Conservation (phyloP, 2,113 vertebrate species). For the Bujurquina vittata region DNA sequence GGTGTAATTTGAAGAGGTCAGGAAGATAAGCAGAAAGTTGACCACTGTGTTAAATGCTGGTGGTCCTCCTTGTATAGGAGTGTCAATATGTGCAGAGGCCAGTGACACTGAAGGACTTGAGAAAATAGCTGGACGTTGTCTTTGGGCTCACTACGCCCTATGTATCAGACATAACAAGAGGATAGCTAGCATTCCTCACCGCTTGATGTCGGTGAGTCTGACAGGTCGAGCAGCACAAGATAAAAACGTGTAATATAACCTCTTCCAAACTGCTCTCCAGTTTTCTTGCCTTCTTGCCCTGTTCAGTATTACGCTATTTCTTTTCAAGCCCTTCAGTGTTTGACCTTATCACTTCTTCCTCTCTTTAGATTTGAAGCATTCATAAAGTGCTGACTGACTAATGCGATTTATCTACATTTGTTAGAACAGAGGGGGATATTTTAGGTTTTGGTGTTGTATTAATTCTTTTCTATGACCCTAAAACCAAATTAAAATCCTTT, state of each 20-base stretch:
- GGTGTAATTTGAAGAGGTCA: constrained; percentile 66
- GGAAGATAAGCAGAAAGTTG: constrained; percentile 68
- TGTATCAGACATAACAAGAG: constrained; percentile 73
- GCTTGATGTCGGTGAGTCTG: constrained; percentile 23
- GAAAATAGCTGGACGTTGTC: constrained; percentile 67
- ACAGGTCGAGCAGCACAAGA: constrained; percentile 2
- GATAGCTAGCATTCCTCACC: constrained; percentile 64
- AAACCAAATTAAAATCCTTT: not conserved
- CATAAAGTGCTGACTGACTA: not conserved
- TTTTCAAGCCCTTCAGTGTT: not conserved
- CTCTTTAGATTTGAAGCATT: not conserved
- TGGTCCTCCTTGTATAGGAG: constrained; percentile 49
- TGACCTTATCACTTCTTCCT: not conserved
- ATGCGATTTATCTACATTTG: not conserved
- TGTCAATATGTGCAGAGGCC: constrained; percentile 47
- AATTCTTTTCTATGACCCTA: not conserved
- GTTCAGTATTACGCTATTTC: not conserved
- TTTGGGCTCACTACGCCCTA: constrained; percentile 48
- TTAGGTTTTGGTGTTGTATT: too few relatives aligned
- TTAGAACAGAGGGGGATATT: not conserved
- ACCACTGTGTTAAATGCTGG: constrained; percentile 60
- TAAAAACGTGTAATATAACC: not conserved
- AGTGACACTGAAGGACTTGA: constrained; percentile 64
- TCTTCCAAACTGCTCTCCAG: not conserved
- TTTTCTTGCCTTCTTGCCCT: not conserved